Evolutionary conservation across 2,797 vertebrate genomes (phyloP).

Genomic region (Rhinella marina): DNA sequence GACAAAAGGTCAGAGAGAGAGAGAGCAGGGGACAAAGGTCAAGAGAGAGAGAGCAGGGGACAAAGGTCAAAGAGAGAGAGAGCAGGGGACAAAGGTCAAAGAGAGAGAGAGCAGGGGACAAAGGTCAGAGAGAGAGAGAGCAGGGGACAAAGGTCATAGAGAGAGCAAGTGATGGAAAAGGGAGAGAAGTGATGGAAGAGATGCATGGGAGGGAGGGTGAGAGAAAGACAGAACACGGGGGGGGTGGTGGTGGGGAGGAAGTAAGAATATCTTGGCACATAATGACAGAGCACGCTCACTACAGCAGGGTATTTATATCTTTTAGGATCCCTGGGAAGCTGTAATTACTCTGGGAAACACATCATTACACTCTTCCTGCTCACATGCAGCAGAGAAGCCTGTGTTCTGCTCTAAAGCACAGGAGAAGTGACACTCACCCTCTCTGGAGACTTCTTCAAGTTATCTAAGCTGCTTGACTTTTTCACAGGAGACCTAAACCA

Average conservation of each 20-base stretch:
- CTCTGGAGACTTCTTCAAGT: conserved; percentile 77
- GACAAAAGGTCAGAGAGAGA: no score
- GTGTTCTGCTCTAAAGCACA: no score
- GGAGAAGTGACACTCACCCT: conserved; percentile 72
- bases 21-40: no score
- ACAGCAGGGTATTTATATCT: background rate
- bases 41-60: no score
- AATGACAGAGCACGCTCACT: conserved; percentile 1
- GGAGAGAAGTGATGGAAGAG: background rate
- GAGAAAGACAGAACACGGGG: background rate
- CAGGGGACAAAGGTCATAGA: no score
- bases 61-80: background rate
- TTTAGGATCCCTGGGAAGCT: background rate
- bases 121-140: background rate
- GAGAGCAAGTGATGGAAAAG: no score
- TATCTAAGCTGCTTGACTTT: conserved; percentile 81
- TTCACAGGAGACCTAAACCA: conserved; percentile 70
- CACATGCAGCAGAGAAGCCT: background rate
- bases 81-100: background rate
- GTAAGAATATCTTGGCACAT: background rate
- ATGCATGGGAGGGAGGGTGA: background rate
- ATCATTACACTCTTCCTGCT: background rate
- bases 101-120: background rate
- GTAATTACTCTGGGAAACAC: background rate
- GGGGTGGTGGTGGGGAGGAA: background rate